Percentiles rank a stretch among this genome's conserved stretches.
These are phyloP conservation scores for Rhyacophila evoluta DNA, from an alignment of 2,888 invertebrate genomes.

Conservation along the genomic window DNA sequence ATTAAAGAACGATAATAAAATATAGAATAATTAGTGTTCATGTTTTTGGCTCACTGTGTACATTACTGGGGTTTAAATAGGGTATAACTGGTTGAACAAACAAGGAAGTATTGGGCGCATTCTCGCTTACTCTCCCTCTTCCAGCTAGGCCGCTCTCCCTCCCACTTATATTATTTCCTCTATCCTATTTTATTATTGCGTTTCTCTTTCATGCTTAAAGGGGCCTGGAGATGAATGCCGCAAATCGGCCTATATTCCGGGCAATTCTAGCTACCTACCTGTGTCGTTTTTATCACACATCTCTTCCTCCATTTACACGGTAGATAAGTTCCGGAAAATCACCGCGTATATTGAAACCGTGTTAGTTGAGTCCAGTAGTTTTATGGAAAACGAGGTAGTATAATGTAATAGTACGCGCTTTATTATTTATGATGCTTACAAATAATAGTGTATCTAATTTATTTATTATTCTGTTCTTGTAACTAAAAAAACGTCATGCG, in stretches of 20 bases:
- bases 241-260: background rate
- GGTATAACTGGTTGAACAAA: conserved; percentile 2
- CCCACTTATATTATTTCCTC: background rate
- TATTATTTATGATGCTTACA: no score
- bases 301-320: background rate
- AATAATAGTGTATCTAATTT: no score
- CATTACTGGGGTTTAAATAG: background rate
- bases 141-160: background rate
- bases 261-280: no score
- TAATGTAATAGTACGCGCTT: no score
- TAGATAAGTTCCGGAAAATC: no score
- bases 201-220: background rate
- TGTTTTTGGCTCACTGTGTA: background rate
- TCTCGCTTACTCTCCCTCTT: background rate
- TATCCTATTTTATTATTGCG: background rate
- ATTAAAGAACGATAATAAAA: no score
- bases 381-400: no score
- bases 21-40: no score
- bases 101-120: background rate
- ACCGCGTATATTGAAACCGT: no score
- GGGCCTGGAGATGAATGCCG: background rate
- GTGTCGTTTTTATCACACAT: background rate
- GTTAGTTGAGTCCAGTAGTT: no score
- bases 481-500: no score
- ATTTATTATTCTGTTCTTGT: no score